Evolutionary conservation across 1,140 invertebrate genomes (phyloP).

Genomic region (Colletes gigas): DNA sequence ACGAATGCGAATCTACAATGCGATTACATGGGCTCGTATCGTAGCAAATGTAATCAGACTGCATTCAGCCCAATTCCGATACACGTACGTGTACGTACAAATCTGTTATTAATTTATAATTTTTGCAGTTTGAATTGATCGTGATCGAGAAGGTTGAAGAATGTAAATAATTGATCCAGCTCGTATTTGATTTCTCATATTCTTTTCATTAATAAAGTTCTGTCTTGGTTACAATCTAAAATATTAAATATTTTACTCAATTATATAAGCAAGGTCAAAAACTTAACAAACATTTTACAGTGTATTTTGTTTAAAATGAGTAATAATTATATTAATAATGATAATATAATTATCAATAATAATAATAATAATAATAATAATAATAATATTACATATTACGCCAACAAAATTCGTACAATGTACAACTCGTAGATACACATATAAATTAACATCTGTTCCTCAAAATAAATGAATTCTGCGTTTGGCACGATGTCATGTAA

Average conservation of each 20-base stretch:
- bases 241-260: conserved; percentile 77
- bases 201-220: conserved; percentile 71
- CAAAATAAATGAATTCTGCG: conserved; percentile 66
- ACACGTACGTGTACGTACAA: conserved; percentile 30
- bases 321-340: conserved; percentile 74
- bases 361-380: conserved; percentile 66
- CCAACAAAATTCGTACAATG: conserved; percentile 69
- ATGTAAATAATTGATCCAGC: conserved; percentile 47
- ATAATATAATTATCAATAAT: conserved; percentile 74
- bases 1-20: neutral
- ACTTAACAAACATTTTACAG: conserved; percentile 82
- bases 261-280: conserved; percentile 80
- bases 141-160: conserved; percentile 13
- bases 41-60: no score
- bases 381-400: conserved; percentile 65
- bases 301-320: conserved; percentile 75
- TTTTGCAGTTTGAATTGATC: conserved; percentile 10
- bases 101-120: no score
- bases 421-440: conserved; percentile 59
- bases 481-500: conserved; percentile 76
- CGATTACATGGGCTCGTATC: no score
- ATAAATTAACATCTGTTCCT: conserved; percentile 57
- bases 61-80: neutral
- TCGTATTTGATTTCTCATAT: conserved; percentile 46
- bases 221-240: conserved; percentile 78